phyloP scores from a whole-genome alignment of 1,140 invertebrate species.

The Manduca sexta region DNA sequence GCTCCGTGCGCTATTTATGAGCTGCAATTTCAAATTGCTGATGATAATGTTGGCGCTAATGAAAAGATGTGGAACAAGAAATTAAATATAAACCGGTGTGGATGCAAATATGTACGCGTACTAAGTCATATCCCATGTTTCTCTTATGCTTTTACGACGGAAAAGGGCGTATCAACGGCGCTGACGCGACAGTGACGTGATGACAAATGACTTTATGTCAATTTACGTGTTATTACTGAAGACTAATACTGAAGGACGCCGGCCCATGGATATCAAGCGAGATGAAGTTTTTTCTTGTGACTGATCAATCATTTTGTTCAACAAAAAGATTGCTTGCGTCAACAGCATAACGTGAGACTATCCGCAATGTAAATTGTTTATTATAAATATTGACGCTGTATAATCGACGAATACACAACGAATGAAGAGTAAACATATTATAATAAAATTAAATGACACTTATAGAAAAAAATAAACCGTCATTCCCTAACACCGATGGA shows the following conservation, averaged over 20 bases:
- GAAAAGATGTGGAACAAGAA: not conserved
- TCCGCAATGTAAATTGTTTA: too few species aligned
- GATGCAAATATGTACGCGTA: not conserved
- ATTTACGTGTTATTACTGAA: conserved; percentile 17
- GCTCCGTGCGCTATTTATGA: too few species aligned
- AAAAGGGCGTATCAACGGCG: conserved; percentile 44
- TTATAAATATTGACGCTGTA: too few species aligned
- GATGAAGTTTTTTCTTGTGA: conserved; percentile 11
- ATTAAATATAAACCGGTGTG: not conserved
- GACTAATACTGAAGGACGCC: conserved; percentile 1
- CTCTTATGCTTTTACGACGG: conserved; percentile 31
- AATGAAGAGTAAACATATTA: too few species aligned
- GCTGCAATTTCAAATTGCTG: too few species aligned
- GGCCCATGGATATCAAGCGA: conserved; percentile 1
- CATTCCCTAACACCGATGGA: not conserved
- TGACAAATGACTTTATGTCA: conserved; percentile 51
- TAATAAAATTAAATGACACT: not conserved
- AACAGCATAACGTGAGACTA: conserved; percentile 8
- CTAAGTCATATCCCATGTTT: not conserved
- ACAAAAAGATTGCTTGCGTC: conserved; percentile 11
- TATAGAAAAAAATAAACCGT: not conserved
- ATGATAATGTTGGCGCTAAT: too few species aligned
- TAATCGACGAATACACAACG: too few species aligned
- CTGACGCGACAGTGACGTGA: conserved; percentile 45
- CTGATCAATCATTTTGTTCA: conserved; percentile 29